Conservation (phyloP, 2,113 vertebrate species). For the Elephas maximus region DNA sequence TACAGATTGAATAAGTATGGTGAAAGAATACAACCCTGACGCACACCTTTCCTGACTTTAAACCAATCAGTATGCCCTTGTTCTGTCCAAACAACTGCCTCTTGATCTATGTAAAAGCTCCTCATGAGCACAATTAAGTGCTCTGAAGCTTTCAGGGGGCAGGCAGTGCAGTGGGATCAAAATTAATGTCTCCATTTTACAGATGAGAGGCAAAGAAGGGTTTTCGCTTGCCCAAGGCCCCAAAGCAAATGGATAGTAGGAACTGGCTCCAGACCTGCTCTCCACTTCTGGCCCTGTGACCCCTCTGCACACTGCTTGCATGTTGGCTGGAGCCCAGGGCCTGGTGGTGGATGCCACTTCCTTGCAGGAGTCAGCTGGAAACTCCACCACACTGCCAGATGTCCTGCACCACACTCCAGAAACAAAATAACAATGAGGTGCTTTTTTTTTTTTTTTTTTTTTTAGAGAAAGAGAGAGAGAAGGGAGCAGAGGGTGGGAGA, state of each 20-base stretch:
- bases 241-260: neutral
- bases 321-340: neutral
- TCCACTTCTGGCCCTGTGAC: neutral
- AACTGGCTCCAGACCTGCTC: neutral
- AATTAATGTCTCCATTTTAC: neutral
- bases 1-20: too few relatives aligned
- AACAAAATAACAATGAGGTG: conserved; percentile 48
- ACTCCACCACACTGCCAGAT: conserved; percentile 24
- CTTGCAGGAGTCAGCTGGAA: neutral
- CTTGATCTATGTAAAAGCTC: too few relatives aligned
- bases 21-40: too few relatives aligned
- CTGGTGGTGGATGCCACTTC: rapidly evolving
- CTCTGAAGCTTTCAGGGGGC: too few relatives aligned
- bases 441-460: neutral
- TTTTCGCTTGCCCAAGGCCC: neutral
- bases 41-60: too few relatives aligned
- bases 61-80: too few relatives aligned
- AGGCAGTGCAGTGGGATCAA: neutral
- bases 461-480: neutral
- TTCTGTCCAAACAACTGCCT: too few relatives aligned
- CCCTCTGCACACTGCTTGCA: neutral
- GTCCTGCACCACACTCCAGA: conserved; percentile 40
- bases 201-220: neutral
- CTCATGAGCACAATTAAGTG: too few relatives aligned
- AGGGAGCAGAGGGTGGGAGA: neutral